A percentile compares a stretch with the other conserved stretches of the same genome.
Conservation (phyloP, 1,140 invertebrate genomes). For the Aradophagus sp. region DNA sequence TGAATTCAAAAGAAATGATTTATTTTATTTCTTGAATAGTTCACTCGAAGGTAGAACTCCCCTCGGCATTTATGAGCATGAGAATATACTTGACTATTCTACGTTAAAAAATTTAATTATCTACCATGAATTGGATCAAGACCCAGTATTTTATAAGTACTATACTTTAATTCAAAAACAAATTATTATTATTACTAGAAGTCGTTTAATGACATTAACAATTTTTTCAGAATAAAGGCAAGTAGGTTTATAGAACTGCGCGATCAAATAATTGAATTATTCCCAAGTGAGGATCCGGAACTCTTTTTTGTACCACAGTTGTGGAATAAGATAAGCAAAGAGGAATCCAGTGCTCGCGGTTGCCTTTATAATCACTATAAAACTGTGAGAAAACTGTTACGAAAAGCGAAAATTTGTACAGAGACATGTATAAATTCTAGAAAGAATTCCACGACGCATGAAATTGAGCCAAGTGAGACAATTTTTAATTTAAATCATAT, state of each 20-base stretch:
- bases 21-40: too few relatives aligned
- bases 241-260: neutral
- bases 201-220: too few relatives aligned
- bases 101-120: conserved; percentile 4
- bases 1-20: too few relatives aligned
- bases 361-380: neutral
- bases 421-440: too few relatives aligned
- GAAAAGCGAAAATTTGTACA: neutral
- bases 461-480: too few relatives aligned
- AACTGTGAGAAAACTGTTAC: neutral
- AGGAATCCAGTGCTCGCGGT: neutral
- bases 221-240: conserved; percentile 1
- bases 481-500: too few relatives aligned
- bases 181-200: too few relatives aligned
- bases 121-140: neutral
- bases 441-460: too few relatives aligned
- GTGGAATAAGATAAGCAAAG: too few relatives aligned
- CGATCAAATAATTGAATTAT: neutral
- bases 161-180: neutral
- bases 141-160: conserved; percentile 1
- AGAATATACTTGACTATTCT: neutral
- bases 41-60: too few relatives aligned
- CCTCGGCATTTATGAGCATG: too few relatives aligned
- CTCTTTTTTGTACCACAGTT: neutral
- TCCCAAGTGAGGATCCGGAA: neutral